Conservation (phyloP, 2,113 vertebrate species). For the Proteles cristata region DNA sequence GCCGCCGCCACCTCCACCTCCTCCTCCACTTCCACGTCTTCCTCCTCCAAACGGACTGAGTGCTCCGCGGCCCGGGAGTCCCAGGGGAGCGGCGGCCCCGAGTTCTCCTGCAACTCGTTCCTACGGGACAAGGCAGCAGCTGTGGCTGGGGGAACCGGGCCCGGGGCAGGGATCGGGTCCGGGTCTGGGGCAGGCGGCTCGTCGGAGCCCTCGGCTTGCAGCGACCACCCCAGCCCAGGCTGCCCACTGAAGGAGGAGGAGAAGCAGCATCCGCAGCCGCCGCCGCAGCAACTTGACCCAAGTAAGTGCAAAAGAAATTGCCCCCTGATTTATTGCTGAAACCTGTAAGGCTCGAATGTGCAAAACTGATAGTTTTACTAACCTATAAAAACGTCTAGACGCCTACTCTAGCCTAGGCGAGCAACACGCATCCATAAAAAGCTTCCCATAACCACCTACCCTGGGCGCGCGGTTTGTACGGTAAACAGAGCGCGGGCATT, state of each 20-base stretch:
- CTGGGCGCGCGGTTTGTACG: conserved; percentile 87
- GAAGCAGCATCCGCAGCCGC: conserved; percentile 88
- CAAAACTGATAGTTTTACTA: conserved; percentile 99
- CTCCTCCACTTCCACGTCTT: conserved; percentile 83
- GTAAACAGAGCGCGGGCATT: conserved; percentile 87
- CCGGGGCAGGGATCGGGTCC: conserved; percentile 57
- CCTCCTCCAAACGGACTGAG: conserved; percentile 91
- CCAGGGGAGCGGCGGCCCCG: conserved; percentile 89
- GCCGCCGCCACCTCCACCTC: conserved; percentile 81
- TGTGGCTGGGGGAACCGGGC: conserved; percentile 56
- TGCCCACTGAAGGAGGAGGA: conserved; percentile 96
- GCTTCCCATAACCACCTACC: conserved; percentile 89
- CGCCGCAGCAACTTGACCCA: conserved; percentile 97
- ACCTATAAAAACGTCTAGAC: conserved; percentile 99
- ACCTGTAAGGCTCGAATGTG: conserved; percentile 97
- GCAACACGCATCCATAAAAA: conserved; percentile 90
- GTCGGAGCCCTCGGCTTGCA: conserved; percentile 87
- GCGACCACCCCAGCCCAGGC: conserved; percentile 91
- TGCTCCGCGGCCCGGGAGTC: conserved; percentile 89
- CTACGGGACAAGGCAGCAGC: conserved; percentile 90
- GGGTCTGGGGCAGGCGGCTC: conserved; percentile 72
- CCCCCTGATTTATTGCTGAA: conserved; percentile 96
- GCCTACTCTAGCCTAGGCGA: conserved; percentile 91
- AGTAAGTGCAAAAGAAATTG: conserved; percentile 97
- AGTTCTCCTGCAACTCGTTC: conserved; percentile 89